Conservation (phyloP, 2,888 invertebrate genomes). For the Andrena marginata region DNA sequence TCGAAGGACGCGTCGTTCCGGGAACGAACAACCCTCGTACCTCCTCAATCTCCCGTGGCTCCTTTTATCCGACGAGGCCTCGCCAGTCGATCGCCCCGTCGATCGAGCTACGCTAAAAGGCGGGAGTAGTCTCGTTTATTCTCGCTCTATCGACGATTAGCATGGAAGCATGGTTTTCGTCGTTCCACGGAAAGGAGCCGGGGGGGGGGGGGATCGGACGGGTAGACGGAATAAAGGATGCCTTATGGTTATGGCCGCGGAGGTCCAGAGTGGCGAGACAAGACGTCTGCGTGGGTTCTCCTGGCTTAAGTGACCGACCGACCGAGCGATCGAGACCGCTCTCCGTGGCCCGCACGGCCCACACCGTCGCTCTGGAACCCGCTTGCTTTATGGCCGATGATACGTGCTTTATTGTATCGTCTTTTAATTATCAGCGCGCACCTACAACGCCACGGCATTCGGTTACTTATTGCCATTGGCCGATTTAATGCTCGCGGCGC, state of each 20-base stretch:
- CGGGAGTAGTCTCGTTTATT: constrained; percentile 59
- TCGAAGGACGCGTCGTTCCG: constrained; percentile 6
- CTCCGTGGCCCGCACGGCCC: constrained; percentile 71
- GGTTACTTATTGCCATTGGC: constrained; percentile 83
- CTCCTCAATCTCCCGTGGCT: constrained; percentile 1
- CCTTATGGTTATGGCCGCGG: constrained; percentile 82
- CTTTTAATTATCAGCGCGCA: constrained; percentile 85
- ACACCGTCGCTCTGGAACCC: constrained; percentile 72
- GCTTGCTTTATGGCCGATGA: constrained; percentile 84
- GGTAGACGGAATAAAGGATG: constrained; percentile 75
- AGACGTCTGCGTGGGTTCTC: constrained; percentile 82
- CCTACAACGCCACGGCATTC: constrained; percentile 84
- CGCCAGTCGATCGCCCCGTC: neutral
- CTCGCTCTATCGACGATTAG: constrained; percentile 62
- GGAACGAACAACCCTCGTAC: constrained; percentile 12
- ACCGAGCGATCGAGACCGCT: constrained; percentile 49
- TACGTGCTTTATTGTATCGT: constrained; percentile 85
- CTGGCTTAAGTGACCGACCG: constrained; percentile 73
- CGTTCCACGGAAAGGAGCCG: constrained; percentile 38
- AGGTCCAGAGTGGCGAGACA: constrained; percentile 77
- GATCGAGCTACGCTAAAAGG: constrained; percentile 31
- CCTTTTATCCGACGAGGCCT: neutral
- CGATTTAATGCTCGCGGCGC: constrained; percentile 79
- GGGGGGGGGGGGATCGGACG: constrained; percentile 13
- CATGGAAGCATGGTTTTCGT: constrained; percentile 61